Conservation (phyloP, 2,888 invertebrate genomes). For the Diplolepis rosae region DNA sequence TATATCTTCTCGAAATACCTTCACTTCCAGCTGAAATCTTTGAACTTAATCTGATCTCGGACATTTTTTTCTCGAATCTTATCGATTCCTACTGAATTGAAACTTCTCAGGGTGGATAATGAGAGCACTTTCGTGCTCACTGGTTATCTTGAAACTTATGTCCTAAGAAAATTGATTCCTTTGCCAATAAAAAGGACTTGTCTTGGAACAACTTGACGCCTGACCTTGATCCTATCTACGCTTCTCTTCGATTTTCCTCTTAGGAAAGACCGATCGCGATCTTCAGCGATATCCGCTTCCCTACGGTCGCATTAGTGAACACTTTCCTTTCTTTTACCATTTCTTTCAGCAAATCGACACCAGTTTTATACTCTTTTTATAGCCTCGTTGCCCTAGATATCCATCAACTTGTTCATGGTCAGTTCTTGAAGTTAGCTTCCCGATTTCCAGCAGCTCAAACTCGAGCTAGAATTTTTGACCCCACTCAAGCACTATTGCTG, state of each 20-base stretch:
- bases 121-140: conserved; percentile 12
- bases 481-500: too few relatives aligned
- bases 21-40: too few relatives aligned
- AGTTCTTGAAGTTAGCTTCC: neutral
- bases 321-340: neutral
- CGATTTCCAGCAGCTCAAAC: neutral
- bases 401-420: neutral
- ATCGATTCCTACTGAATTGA: conserved; percentile 22
- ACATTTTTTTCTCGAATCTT: conserved; percentile 8
- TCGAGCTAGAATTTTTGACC: neutral
- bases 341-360: neutral
- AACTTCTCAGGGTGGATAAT: conserved; percentile 18
- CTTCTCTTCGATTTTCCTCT: neutral
- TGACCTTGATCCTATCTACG: neutral
- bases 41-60: conserved; percentile 13
- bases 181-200: neutral
- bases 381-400: neutral
- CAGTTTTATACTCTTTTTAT: neutral
- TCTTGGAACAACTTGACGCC: neutral
- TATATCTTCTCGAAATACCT: conserved; percentile 12
- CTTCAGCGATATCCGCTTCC: neutral
- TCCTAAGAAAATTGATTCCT: conserved; percentile 22
- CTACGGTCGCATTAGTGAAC: neutral
- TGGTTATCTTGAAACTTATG: neutral
- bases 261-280: neutral